A percentile compares a stretch with the other conserved stretches of the same genome.
phyloP scores from a whole-genome alignment of 37 sponge, comb jelly and placozoan species.

The Bolinopsis microptera region DNA sequence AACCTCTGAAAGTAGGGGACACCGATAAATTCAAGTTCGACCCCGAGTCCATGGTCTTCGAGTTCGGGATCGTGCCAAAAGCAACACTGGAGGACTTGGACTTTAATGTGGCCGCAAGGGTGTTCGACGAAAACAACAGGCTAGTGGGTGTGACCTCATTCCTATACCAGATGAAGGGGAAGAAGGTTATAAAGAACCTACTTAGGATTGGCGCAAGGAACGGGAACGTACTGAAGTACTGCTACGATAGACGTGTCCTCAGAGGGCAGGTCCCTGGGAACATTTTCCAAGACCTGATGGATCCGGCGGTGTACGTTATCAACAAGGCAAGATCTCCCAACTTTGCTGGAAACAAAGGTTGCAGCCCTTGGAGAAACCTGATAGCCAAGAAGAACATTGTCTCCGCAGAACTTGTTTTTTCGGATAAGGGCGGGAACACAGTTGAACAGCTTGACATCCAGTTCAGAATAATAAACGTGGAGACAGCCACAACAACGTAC shows the following conservation, averaged over 20 bases:
- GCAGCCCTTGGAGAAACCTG: background rate
- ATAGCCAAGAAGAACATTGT: background rate
- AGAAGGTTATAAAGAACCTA: background rate
- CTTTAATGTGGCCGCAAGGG: background rate
- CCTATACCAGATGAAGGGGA: constrained; percentile 20
- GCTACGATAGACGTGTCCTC: background rate
- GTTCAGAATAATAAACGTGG: background rate
- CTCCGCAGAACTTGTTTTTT: background rate
- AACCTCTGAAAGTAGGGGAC: background rate
- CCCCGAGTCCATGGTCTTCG: background rate
- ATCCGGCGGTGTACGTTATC: background rate
- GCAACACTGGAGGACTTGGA: background rate
- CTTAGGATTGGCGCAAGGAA: background rate
- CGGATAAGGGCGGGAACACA: background rate
- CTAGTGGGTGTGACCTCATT: background rate
- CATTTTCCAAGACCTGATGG: background rate
- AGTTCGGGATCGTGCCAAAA: background rate
- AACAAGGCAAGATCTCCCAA: background rate
- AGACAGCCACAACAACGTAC: background rate
- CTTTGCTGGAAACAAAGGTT: background rate
- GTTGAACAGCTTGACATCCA: background rate
- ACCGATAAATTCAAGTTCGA: background rate
- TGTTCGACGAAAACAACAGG: background rate
- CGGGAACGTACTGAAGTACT: background rate
- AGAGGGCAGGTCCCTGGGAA: background rate